Percentiles rank a stretch among this genome's conserved stretches.
Evolutionary conservation across 2,797 vertebrate genomes (phyloP).

Genomic region (Catamblyrhynchus diadema): DNA sequence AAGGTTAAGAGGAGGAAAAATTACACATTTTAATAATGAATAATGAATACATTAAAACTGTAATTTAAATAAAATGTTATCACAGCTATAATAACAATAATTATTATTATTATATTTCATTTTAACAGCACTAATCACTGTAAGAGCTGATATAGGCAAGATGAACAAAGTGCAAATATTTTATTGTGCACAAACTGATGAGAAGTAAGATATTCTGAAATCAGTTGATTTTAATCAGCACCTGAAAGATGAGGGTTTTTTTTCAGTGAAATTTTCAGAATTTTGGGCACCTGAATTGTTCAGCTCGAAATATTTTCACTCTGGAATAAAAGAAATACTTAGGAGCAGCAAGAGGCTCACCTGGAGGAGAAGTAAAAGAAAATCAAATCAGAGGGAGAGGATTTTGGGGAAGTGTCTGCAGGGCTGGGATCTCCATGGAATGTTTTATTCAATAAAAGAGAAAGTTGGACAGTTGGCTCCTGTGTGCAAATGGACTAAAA

Average conservation of each 20-base stretch:
- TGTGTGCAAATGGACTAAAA: no score
- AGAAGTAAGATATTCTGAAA: not conserved
- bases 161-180: not conserved
- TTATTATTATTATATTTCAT: not conserved
- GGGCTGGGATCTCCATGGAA: not conserved
- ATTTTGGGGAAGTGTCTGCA: not conserved
- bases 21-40: not conserved
- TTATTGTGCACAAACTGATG: not conserved
- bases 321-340: not conserved
- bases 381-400: not conserved
- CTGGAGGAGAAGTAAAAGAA: not conserved
- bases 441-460: not conserved
- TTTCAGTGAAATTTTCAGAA: not conserved
- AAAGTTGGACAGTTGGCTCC: not conserved
- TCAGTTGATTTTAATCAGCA: not conserved
- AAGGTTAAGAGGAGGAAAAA: not conserved
- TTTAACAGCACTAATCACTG: not conserved
- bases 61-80: not conserved
- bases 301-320: not conserved
- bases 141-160: not conserved
- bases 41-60: not conserved
- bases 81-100: not conserved
- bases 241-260: not conserved
- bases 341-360: not conserved
- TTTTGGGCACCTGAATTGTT: not conserved